These are phyloP conservation scores for Pholis gunnellus DNA, from an alignment of 2,113 vertebrate species.

Conservation along the genomic window DNA sequence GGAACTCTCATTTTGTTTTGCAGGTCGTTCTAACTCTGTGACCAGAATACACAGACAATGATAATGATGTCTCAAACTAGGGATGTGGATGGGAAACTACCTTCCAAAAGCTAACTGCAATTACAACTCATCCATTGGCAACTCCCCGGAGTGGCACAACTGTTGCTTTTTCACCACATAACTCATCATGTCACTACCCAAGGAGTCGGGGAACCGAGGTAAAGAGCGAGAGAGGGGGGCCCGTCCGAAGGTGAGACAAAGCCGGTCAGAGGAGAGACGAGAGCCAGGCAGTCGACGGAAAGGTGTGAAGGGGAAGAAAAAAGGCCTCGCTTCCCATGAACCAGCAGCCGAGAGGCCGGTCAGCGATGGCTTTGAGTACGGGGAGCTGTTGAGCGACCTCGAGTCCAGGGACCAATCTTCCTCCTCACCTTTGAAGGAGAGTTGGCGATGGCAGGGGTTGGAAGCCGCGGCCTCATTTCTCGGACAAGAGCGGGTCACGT, in stretches of 20 bases:
- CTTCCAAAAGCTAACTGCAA: constrained; percentile 31
- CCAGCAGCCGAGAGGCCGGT: constrained; percentile 75
- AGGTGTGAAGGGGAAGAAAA: constrained; percentile 79
- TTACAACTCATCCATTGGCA: constrained; percentile 26
- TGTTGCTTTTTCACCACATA: constrained; percentile 27
- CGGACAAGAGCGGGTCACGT: constrained; percentile 54
- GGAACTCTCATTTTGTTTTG: constrained; percentile 48
- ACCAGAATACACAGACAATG: constrained; percentile 13
- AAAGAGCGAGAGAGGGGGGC: constrained; percentile 82
- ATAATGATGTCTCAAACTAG: constrained; percentile 4
- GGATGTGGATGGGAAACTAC: constrained; percentile 36
- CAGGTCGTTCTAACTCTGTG: constrained; percentile 44
- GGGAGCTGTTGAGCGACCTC: constrained; percentile 76
- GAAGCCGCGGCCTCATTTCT: constrained; percentile 62
- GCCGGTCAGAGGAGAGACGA: constrained; percentile 82
- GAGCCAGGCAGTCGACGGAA: constrained; percentile 70
- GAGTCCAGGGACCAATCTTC: constrained; percentile 70
- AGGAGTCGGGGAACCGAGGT: constrained; percentile 76
- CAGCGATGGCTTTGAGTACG: constrained; percentile 85
- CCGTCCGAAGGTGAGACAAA: constrained; percentile 86
- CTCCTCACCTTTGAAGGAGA: constrained; percentile 68
- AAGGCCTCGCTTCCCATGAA: constrained; percentile 70
- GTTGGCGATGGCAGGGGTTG: constrained; percentile 71
- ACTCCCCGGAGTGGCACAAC: constrained; percentile 22
- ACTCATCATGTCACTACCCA: constrained; percentile 80